Percentiles rank a stretch among this genome's conserved stretches.
Conservation (phyloP, 2,113 vertebrate genomes). For the Dipodomys ordii region DNA sequence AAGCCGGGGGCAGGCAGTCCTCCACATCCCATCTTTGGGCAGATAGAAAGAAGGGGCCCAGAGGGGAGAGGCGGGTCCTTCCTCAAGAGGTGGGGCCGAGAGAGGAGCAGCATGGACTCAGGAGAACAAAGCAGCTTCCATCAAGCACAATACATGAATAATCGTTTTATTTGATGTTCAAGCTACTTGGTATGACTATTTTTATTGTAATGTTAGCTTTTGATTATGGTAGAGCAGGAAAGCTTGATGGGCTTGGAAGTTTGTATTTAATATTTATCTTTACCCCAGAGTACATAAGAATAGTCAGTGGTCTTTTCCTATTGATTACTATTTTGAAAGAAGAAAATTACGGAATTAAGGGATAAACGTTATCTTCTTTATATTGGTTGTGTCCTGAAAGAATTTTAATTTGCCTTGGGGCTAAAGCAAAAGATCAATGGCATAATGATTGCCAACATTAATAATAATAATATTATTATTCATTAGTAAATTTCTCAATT, state of each 20-base stretch:
- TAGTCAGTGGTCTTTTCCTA: slow-evolving; percentile 45
- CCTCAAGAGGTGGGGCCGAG: no score
- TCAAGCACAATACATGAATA: neutral
- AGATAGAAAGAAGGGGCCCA: no score
- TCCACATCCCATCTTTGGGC: no score
- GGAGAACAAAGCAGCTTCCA: no score
- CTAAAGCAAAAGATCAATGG: slow-evolving; percentile 64
- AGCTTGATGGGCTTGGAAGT: slow-evolving; percentile 16
- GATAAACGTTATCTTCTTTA: slow-evolving; percentile 78
- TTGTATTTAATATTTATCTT: slow-evolving; percentile 65
- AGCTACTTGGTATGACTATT: slow-evolving; percentile 50
- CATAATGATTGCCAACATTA: slow-evolving; percentile 50
- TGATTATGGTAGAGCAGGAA: slow-evolving; percentile 55
- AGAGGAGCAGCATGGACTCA: no score
- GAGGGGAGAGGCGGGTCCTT: no score
- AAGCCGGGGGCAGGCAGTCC: no score
- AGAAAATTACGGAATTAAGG: slow-evolving; percentile 76
- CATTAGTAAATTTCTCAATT: no score
- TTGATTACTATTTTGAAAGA: slow-evolving; percentile 74
- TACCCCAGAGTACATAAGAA: slow-evolving; percentile 61
- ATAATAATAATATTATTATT: neutral
- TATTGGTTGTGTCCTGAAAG: slow-evolving; percentile 75
- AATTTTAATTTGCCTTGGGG: slow-evolving; percentile 78
- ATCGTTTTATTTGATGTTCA: neutral
- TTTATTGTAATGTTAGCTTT: slow-evolving; percentile 23